Evolutionary conservation across 2,797 vertebrate genomes (phyloP).

Genomic region (Amblyraja radiata): DNA sequence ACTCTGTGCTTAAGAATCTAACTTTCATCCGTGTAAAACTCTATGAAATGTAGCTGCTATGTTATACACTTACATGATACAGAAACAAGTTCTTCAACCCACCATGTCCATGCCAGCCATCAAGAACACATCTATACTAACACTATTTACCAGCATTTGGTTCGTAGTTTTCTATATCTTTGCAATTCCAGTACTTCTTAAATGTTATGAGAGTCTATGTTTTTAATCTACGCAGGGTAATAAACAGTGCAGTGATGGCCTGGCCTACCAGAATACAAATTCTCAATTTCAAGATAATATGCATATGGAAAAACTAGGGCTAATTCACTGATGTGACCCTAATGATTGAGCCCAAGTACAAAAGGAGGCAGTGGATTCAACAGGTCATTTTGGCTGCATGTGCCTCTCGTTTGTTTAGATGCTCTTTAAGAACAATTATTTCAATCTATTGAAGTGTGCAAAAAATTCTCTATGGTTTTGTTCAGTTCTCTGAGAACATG

Average conservation of each 20-base stretch:
- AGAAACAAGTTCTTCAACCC: no score
- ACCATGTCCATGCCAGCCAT: no score
- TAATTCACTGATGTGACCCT: background rate
- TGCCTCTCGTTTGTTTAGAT: background rate
- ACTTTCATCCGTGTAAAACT: background rate
- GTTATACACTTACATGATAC: no score
- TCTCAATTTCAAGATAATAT: background rate
- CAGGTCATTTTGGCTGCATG: background rate
- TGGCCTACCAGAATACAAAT: background rate
- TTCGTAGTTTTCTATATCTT: no score
- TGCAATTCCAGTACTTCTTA: no score
- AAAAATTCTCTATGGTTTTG: background rate
- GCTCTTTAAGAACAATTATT: background rate
- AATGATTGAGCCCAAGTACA: background rate
- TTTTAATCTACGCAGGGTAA: background rate
- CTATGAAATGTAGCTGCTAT: background rate
- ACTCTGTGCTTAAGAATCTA: background rate
- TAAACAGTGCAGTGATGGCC: background rate
- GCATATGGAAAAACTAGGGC: background rate
- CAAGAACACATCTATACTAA: no score
- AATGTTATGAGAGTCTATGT: background rate
- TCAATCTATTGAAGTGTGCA: background rate
- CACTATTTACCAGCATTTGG: no score
- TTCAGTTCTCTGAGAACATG: background rate
- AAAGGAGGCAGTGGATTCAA: background rate